Percentiles rank a stretch among this genome's conserved stretches.
Conservation (phyloP, 2,888 invertebrate species). For the Agelastica alni region DNA sequence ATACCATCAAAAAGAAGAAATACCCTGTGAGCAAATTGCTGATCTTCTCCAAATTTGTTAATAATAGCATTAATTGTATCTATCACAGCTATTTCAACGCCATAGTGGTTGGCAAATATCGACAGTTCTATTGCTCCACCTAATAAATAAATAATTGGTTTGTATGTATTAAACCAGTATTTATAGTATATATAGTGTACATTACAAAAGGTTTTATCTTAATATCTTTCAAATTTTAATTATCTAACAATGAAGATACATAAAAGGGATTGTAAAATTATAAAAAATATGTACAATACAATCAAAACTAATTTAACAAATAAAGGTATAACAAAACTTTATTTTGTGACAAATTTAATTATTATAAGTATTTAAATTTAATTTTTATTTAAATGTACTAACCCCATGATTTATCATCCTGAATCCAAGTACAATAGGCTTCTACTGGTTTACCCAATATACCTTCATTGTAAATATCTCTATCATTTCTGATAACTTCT, state of each 20-base stretch:
- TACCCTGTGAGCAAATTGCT: conserved; percentile 79
- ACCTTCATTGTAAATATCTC: conserved; percentile 80
- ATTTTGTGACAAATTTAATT: too few species aligned
- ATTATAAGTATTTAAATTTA: neutral
- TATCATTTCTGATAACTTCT: conserved; percentile 76
- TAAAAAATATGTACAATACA: too few species aligned
- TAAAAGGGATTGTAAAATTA: too few species aligned
- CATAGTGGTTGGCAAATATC: conserved; percentile 83
- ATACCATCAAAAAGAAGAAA: conserved; percentile 94
- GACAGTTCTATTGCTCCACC: conserved; percentile 90
- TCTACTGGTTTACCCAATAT: conserved; percentile 79
- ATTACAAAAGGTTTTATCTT: too few species aligned
- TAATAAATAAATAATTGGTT: neutral
- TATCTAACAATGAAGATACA: too few species aligned
- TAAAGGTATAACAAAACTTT: too few species aligned
- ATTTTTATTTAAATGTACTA: neutral
- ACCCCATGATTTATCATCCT: conserved; percentile 88
- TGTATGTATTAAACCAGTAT: too few species aligned
- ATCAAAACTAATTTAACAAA: too few species aligned
- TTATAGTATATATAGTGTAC: too few species aligned
- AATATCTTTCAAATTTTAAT: too few species aligned
- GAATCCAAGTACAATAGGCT: conserved; percentile 91
- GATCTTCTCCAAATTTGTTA: conserved; percentile 92
- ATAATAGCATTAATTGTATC: conserved; percentile 89
- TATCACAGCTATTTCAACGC: conserved; percentile 90